Evolutionary conservation across 2,888 invertebrate species (phyloP).

Genomic region (Caradrina clavipalpis): DNA sequence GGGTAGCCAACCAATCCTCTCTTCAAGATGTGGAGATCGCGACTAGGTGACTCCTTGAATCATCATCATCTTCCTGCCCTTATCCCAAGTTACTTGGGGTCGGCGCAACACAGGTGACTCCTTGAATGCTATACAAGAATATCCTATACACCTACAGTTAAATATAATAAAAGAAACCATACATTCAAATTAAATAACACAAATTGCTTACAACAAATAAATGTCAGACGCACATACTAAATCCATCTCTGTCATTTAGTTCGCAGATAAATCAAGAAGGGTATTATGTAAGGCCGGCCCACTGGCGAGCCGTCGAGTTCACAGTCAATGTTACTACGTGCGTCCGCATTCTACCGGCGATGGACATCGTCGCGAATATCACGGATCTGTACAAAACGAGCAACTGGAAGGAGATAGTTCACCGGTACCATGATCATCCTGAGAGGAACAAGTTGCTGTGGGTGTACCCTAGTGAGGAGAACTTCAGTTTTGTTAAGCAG

Average conservation of each 20-base stretch:
- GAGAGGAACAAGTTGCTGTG: slow-evolving; percentile 92
- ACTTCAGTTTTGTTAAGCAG: slow-evolving; percentile 91
- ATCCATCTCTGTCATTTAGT: slow-evolving; percentile 67
- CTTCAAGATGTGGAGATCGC: too few species aligned
- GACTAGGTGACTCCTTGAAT: too few species aligned
- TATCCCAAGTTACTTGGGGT: too few species aligned
- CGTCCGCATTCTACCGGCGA: slow-evolving; percentile 63
- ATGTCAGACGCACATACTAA: slow-evolving; percentile 31
- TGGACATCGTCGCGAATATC: slow-evolving; percentile 83
- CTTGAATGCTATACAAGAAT: too few species aligned
- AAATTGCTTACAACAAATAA: neutral
- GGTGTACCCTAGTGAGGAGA: slow-evolving; percentile 93
- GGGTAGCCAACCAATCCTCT: too few species aligned
- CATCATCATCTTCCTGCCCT: too few species aligned
- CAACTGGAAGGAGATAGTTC: slow-evolving; percentile 87
- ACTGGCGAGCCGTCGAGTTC: slow-evolving; percentile 54
- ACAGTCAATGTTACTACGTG: slow-evolving; percentile 68
- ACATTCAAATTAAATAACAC: neutral
- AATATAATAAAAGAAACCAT: too few species aligned
- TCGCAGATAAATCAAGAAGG: slow-evolving; percentile 67
- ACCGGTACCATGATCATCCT: slow-evolving; percentile 86
- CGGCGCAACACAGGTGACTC: too few species aligned
- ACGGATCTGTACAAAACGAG: slow-evolving; percentile 80
- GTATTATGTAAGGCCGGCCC: slow-evolving; percentile 64
- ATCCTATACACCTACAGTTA: too few species aligned